These are phyloP conservation scores for Ophiodon elongatus DNA, from an alignment of 2,113 vertebrate genomes.

Conservation along the genomic window DNA sequence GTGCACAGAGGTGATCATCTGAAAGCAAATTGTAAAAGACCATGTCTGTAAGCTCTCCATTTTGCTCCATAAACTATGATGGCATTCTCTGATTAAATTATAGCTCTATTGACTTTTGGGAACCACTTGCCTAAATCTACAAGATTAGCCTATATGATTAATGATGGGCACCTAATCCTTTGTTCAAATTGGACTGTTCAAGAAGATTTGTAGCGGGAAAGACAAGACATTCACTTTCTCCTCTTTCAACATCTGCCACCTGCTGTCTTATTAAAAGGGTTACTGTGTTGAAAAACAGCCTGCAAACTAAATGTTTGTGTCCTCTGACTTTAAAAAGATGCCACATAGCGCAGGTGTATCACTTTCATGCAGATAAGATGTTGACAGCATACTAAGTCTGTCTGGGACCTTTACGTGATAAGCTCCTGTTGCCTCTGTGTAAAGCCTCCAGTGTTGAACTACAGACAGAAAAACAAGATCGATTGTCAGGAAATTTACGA, in stretches of 20 bases:
- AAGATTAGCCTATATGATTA: conserved; percentile 76
- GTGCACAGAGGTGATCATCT: conserved; percentile 47
- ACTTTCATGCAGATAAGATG: conserved; percentile 46
- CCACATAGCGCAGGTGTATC: conserved; percentile 12
- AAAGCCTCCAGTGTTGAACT: background rate
- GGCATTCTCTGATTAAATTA: conserved; percentile 75
- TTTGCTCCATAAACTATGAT: conserved; percentile 65
- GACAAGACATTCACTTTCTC: conserved; percentile 48
- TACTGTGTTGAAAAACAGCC: conserved; percentile 37
- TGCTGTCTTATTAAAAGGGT: conserved; percentile 30
- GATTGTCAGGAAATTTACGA: conserved; percentile 9
- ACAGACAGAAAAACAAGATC: conserved; percentile 25
- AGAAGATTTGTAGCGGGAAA: conserved; percentile 42
- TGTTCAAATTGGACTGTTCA: conserved; percentile 74
- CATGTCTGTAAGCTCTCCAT: conserved; percentile 54
- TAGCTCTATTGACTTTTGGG: conserved; percentile 73
- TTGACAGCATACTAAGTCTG: conserved; percentile 37
- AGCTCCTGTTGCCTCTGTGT: conserved; percentile 11
- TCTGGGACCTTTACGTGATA: conserved; percentile 18
- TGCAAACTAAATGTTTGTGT: conserved; percentile 38
- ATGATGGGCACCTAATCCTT: conserved; percentile 75
- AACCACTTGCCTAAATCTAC: conserved; percentile 73
- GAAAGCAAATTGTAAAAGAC: conserved; percentile 42
- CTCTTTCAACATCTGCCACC: conserved; percentile 56
- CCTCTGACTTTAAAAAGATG: conserved; percentile 50